A percentile compares a stretch with the other conserved stretches of the same genome.
Conservation (phyloP, 2,888 invertebrate species). For the Ectemnius lituratus region DNA sequence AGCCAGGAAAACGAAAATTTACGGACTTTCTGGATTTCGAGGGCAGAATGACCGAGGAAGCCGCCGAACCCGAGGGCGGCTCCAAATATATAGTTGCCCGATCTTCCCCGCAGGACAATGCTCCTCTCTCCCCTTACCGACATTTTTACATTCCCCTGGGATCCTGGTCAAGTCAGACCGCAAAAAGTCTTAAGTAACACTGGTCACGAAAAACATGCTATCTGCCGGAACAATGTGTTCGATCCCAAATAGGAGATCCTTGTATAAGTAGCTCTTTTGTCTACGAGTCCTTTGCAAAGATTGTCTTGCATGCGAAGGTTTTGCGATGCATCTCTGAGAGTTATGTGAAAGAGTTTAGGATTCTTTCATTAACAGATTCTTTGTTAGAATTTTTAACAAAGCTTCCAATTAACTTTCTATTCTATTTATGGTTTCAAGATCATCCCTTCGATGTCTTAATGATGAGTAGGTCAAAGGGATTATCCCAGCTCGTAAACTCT, state of each 20-base stretch:
- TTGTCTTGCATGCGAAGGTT: not conserved
- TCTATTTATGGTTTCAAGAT: too few species aligned
- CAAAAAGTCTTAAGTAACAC: conserved; percentile 12
- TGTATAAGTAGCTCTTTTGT: conserved; percentile 11
- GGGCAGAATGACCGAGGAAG: not conserved
- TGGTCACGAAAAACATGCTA: conserved; percentile 28
- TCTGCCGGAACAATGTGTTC: conserved; percentile 30
- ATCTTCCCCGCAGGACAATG: conserved; percentile 26
- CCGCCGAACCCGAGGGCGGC: conserved; percentile 12
- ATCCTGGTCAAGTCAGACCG: conserved; percentile 8
- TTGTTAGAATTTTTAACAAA: too few species aligned
- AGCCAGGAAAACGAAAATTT: conserved; percentile 64
- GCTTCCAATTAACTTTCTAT: too few species aligned
- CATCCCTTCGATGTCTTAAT: too few species aligned
- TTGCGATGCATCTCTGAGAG: not conserved
- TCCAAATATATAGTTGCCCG: not conserved
- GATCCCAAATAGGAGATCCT: conserved; percentile 24
- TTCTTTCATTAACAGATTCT: too few species aligned
- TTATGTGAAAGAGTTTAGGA: too few species aligned
- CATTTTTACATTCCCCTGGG: conserved; percentile 27
- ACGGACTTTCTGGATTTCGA: conserved; percentile 68
- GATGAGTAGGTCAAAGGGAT: too few species aligned
- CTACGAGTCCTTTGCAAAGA: not conserved
- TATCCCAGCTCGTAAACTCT: too few species aligned
- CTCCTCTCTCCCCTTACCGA: not conserved